Evolutionary conservation across 2,888 invertebrate genomes (phyloP), one percentile per base, ranked within the genome.

Genomic region (Drosophila pegasa): DNA sequence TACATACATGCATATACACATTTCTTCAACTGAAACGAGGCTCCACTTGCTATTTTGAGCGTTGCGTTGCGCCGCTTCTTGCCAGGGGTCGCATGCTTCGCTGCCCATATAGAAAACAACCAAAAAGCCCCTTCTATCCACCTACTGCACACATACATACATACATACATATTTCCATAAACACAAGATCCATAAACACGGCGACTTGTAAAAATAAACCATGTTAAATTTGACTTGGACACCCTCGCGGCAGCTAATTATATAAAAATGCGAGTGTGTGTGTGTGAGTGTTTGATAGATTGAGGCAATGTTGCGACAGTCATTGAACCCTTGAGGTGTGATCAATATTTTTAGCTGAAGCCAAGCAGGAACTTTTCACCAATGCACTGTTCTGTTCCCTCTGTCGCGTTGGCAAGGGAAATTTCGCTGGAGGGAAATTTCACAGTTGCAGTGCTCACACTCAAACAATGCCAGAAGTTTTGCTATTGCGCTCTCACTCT

Each of bases 81-180:
- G 76, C 90, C 78, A 88, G 90, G 86, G 89, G 89, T 90, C 90
- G 78, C 75, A 82, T 82, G 89, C 89, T 79, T 88, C 87, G 79
- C 66, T 75, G 87, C 74, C 45, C 76, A 66, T 76, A 75, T 77
- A 51, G 52, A 71, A 64, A 62, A 57, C 60, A 57, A 38, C 61
- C 41, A 29, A 57, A 38, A 38, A 29, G 40, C 35, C 58, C 45
- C 50, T 38, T 7, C 22, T 31, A 18, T 14, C 4, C 43, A n/a
- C 35, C 27, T 16, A 8, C 38, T 27, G 33, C 20, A n/a, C 41
- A 22, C 27, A 37, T 37, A 14, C 33, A 16, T 25, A 43, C 25
- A 25, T 10, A 12, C 51, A 12, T 37, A 55, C 14, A 10, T 20
- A 40, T 14, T 3, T 16, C 52, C 50, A 54, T 50, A 33, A 25